Conservation (phyloP, 2,888 invertebrate species). For the Drosophila pegasa region DNA sequence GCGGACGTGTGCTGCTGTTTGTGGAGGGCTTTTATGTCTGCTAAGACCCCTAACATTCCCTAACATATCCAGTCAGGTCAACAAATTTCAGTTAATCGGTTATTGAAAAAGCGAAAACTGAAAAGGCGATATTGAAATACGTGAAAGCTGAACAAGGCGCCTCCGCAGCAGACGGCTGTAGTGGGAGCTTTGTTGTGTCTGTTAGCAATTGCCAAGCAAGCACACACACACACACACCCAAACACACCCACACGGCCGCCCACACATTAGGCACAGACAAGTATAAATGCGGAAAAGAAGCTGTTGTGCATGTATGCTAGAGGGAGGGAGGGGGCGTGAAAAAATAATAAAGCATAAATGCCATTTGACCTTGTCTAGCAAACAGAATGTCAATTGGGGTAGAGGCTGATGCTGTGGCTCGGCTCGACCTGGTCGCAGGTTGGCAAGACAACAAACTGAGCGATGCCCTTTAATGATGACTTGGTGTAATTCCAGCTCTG, state of each 20-base stretch:
- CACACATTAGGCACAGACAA: slow-evolving; percentile 57
- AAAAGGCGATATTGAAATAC: slow-evolving; percentile 1
- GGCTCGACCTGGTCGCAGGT: slow-evolving; percentile 22
- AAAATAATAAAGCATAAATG: slow-evolving; percentile 57
- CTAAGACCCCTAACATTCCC: slow-evolving; percentile 19
- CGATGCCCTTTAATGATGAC: slow-evolving; percentile 41
- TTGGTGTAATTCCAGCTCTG: slow-evolving; percentile 12
- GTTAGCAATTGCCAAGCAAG: slow-evolving; percentile 67
- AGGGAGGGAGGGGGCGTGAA: slow-evolving; percentile 2
- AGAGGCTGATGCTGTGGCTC: slow-evolving; percentile 8
- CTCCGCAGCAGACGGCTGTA: not conserved
- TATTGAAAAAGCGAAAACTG: slow-evolving; percentile 25
- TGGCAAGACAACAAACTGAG: slow-evolving; percentile 25
- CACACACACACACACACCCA: slow-evolving; percentile 26
- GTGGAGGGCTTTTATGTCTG: slow-evolving; percentile 13
- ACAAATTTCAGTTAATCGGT: slow-evolving; percentile 17
- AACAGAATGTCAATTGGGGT: slow-evolving; percentile 61
- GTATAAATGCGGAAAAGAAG: slow-evolving; percentile 24
- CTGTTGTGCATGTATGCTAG: not conserved
- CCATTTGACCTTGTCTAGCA: slow-evolving; percentile 66
- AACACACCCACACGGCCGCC: not conserved
- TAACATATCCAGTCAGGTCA: slow-evolving; percentile 19
- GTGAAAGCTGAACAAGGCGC: slow-evolving; percentile 13
- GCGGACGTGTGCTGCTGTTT: not conserved
- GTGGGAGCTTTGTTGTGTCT: slow-evolving; percentile 33